Percentiles rank a stretch among this genome's conserved stretches.
These are phyloP conservation scores for Steinernema feltiae DNA, from an alignment of 1,140 invertebrate genomes.

Conservation along the genomic window DNA sequence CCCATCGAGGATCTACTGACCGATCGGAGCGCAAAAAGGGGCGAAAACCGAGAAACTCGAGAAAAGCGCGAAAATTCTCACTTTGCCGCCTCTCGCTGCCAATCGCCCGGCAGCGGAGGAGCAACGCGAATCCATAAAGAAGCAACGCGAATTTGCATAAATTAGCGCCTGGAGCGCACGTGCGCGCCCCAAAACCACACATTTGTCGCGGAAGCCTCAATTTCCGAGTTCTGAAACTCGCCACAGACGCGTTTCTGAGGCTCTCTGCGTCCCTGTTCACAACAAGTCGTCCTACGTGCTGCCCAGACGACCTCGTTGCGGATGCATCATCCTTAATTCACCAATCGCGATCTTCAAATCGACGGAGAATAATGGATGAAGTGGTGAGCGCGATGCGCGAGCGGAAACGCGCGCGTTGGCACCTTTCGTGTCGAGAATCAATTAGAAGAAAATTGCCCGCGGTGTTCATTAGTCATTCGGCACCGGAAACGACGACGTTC, in stretches of 20 bases:
- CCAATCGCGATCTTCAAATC: too few species aligned
- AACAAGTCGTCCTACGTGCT: too few species aligned
- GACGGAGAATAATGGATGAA: background rate
- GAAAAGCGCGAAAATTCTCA: background rate
- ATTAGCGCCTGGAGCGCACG: too few species aligned
- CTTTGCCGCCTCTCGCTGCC: background rate
- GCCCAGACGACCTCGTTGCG: too few species aligned
- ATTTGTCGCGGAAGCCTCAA: too few species aligned
- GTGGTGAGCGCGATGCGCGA: background rate
- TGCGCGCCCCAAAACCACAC: background rate
- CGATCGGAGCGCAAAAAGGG: background rate
- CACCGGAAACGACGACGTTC: background rate
- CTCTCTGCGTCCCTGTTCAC: too few species aligned
- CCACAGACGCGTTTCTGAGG: too few species aligned
- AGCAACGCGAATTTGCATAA: background rate
- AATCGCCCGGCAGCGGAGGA: background rate
- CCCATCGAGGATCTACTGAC: background rate
- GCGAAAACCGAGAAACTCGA: background rate
- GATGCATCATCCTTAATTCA: too few species aligned
- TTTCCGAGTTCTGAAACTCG: too few species aligned
- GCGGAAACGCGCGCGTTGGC: background rate
- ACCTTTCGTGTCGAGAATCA: slow-evolving; percentile 1
- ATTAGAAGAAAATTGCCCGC: background rate
- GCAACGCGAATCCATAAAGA: background rate
- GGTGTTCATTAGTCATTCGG: background rate